Conservation (phyloP, 2,888 invertebrate genomes). For the Xestia c-nigrum region DNA sequence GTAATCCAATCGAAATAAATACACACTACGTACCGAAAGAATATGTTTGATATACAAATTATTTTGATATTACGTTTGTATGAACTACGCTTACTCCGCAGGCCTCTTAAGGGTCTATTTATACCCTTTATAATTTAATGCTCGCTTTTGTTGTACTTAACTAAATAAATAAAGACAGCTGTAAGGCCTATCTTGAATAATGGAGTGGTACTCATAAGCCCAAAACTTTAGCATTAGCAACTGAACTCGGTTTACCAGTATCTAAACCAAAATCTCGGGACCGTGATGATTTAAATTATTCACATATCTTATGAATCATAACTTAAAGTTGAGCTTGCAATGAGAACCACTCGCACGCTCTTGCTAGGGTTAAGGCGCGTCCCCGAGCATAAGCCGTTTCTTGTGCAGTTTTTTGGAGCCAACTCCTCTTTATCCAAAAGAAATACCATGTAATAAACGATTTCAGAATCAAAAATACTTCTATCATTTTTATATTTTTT, state of each 20-base stretch:
- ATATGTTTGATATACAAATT: too few relatives aligned
- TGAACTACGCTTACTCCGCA: too few relatives aligned
- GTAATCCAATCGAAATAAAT: too few relatives aligned
- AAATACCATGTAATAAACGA: not conserved
- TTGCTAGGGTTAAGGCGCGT: too few relatives aligned
- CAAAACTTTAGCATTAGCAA: not conserved
- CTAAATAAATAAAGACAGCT: not conserved
- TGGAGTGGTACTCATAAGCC: not conserved
- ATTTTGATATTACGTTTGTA: too few relatives aligned
- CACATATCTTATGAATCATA: not conserved
- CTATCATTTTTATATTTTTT: not conserved
- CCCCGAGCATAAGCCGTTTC: too few relatives aligned
- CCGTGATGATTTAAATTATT: not conserved
- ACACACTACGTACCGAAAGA: too few relatives aligned
- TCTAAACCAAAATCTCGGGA: not conserved
- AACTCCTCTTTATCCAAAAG: too few relatives aligned
- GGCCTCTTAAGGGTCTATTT: too few relatives aligned
- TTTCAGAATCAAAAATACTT: not conserved
- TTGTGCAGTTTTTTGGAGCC: too few relatives aligned
- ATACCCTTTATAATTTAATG: too few relatives aligned
- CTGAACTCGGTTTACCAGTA: not conserved
- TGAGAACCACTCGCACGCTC: not conserved
- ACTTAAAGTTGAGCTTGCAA: not conserved
- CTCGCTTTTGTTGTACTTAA: not conserved
- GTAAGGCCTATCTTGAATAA: not conserved